Evolutionary conservation across 2,888 invertebrate species (phyloP), one percentile per base, ranked within the genome.

Genomic region (Cheilosia pagana): DNA sequence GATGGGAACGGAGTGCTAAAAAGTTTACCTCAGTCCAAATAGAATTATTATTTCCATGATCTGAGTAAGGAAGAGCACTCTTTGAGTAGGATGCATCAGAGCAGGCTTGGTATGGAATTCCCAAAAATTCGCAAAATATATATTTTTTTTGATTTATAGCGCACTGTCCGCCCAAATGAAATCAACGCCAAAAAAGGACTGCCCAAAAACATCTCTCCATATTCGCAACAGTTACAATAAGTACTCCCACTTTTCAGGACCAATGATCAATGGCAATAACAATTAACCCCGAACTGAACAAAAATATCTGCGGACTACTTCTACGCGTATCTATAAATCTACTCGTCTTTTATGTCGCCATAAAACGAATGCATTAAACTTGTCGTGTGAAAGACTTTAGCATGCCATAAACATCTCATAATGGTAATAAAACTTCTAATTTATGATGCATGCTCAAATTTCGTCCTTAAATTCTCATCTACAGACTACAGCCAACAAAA

Each of bases 371-470:
- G 14, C 45, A 62, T 35, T 35, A 43, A 70, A 39, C 25, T 35
- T 35, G 35, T 48, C 41, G 39, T 55, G 57, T 57, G 70, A 70
- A 63, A 53, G 48, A 63, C 50, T 23, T 63, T 25, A 39, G 53
- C 48, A 57, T 28, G 19, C 14, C 70, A 71, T 78, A 71, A 78
- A 70, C 48, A 57, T 63, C 41, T 71, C 77, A 55, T 70, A 57
- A 71, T 53, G 50, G 71, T 41, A 63, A 70, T 70, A 63, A 78
- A 43, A 48, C 35, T 45, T 12, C 48, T 53, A 70, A 79, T 83
- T 83, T 83, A 83, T 65, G 83, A 65, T 63, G 59, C 39, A 52
- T 74, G 63, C 79, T 83, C 83, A 74, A 74, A 79, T 83, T 74
- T 79, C 79, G 45, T 79, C 74, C 79, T 65, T 59, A 53, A 74